These are phyloP conservation scores for Ditula angustiorana DNA, from an alignment of 2,888 invertebrate species.

Conservation along the genomic window DNA sequence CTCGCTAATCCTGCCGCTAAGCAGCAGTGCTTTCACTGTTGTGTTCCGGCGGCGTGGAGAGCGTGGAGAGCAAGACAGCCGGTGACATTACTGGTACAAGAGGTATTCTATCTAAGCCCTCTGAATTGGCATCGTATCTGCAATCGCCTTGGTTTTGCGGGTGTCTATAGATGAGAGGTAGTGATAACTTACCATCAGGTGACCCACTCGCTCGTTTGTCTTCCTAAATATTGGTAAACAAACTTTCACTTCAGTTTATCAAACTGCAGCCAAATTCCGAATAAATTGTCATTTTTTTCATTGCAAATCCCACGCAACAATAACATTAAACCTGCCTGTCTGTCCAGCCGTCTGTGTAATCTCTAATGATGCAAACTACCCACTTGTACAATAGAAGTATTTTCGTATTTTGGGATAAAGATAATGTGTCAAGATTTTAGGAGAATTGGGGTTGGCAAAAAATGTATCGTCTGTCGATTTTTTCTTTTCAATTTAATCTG, in stretches of 20 bases:
- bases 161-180: too few species aligned
- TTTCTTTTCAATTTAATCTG: not conserved
- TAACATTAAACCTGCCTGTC: constrained; percentile 41
- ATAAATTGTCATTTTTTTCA: constrained; percentile 18
- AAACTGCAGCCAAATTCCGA: not conserved
- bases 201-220: too few species aligned
- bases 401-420: constrained; percentile 25
- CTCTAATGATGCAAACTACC: constrained; percentile 51
- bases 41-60: too few species aligned
- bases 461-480: not conserved
- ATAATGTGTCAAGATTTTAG: constrained; percentile 33
- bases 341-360: constrained; percentile 42
- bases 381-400: constrained; percentile 36
- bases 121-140: too few species aligned
- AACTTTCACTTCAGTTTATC: not conserved
- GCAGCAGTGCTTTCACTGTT: too few species aligned
- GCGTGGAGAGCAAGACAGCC: too few species aligned
- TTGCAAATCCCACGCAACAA: constrained; percentile 43
- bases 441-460: constrained; percentile 14
- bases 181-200: too few species aligned
- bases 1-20: too few species aligned
- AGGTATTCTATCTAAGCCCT: too few species aligned
- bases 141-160: too few species aligned
- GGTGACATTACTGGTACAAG: too few species aligned
- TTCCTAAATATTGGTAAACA: not conserved